These are phyloP conservation scores for Chironomus tentans DNA, from an alignment of 2,888 invertebrate species.

Conservation along the genomic window DNA sequence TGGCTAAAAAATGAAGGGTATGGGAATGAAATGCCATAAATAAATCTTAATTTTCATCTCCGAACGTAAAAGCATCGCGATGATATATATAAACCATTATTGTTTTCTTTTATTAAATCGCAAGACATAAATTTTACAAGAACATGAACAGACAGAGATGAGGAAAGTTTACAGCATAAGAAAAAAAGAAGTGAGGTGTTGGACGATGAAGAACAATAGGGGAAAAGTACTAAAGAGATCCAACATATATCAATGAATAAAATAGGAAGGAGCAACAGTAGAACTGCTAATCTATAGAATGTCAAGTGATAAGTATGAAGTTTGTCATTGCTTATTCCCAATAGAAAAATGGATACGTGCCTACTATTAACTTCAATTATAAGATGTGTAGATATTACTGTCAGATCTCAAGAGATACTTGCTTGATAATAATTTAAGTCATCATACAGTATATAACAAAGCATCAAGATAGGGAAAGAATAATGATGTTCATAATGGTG, in stretches of 20 bases:
- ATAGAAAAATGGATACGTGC: background rate
- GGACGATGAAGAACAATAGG: background rate
- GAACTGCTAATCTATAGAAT: background rate
- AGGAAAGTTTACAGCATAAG: background rate
- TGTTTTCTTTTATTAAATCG: conserved; percentile 11
- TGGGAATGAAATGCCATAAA: background rate
- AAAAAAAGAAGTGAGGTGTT: background rate
- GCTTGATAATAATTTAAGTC: too few species aligned
- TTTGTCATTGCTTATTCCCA: background rate
- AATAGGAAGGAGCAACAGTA: background rate
- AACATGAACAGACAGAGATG: background rate
- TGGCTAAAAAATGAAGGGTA: background rate
- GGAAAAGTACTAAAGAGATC: background rate
- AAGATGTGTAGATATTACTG: background rate
- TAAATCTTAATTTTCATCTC: conserved; percentile 8
- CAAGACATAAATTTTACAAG: background rate
- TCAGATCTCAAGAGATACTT: too few species aligned
- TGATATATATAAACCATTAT: background rate
- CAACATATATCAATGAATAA: background rate
- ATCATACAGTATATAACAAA: too few species aligned
- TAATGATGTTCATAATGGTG: too few species aligned
- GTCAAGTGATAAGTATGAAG: background rate
- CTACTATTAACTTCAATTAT: background rate
- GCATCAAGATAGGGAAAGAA: too few species aligned
- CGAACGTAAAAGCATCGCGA: background rate